phyloP scores from a whole-genome alignment of 2,113 vertebrate species.

The Xyrauchen texanus region DNA sequence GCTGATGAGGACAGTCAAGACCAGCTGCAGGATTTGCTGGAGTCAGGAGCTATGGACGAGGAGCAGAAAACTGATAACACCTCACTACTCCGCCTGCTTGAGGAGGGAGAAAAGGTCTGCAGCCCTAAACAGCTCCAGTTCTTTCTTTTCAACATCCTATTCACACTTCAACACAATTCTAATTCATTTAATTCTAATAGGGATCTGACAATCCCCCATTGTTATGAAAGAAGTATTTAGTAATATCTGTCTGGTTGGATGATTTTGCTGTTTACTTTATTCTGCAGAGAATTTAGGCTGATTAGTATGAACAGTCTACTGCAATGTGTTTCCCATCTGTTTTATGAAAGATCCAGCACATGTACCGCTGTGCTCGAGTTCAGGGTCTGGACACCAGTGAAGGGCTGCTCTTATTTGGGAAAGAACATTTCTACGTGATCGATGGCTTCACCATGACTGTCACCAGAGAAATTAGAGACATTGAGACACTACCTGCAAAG shows the following conservation, averaged over 20 bases:
- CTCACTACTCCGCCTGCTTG: conserved; percentile 89
- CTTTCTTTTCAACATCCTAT: too few species aligned
- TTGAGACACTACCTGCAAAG: conserved; percentile 93
- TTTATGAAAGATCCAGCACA: conserved; percentile 89
- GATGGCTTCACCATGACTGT: conserved; percentile 98
- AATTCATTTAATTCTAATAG: neutral
- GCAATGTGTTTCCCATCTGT: conserved; percentile 15
- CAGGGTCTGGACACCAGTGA: conserved; percentile 97
- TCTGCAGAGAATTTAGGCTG: neutral
- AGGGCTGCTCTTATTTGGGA: conserved; percentile 95
- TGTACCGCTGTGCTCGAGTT: conserved; percentile 96
- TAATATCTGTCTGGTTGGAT: neutral
- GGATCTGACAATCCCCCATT: neutral
- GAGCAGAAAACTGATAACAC: conserved; percentile 96
- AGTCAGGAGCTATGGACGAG: conserved; percentile 88
- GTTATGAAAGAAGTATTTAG: neutral
- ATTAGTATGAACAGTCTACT: neutral
- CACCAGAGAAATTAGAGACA: conserved; percentile 94
- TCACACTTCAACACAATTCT: too few species aligned
- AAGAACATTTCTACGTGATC: conserved; percentile 98
- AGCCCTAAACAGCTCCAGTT: neutral
- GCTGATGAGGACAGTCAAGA: conserved; percentile 94
- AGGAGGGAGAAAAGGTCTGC: conserved; percentile 95
- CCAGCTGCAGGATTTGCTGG: conserved; percentile 87
- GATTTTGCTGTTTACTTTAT: neutral